These are phyloP conservation scores for Tachysurus fulvidraco DNA, from an alignment of 2,113 vertebrate species.

Conservation along the genomic window DNA sequence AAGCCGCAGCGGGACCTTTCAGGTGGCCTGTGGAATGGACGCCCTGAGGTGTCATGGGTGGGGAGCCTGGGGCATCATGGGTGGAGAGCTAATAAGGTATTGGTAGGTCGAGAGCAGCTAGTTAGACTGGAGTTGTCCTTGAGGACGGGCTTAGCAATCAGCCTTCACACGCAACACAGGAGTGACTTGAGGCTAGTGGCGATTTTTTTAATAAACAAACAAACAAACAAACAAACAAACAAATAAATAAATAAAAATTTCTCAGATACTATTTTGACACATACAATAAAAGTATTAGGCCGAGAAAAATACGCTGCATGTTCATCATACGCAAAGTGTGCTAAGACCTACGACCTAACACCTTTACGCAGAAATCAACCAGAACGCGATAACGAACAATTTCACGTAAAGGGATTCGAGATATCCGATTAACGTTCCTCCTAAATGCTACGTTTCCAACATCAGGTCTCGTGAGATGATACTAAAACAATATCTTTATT, in stretches of 20 bases:
- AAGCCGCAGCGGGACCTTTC: conserved; percentile 13
- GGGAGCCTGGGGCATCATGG: conserved; percentile 13
- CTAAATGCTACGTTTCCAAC: neutral
- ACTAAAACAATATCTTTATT: neutral
- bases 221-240: too few species aligned
- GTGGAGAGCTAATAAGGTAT: conserved; percentile 31
- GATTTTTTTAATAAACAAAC: neutral
- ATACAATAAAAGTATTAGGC: neutral
- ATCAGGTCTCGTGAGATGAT: neutral
- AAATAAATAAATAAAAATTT: neutral
- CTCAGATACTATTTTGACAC: neutral
- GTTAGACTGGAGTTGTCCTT: conserved; percentile 49
- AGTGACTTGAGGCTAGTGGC: neutral
- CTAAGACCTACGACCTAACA: too few species aligned
- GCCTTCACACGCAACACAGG: conserved; percentile 33
- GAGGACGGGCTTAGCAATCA: conserved; percentile 37
- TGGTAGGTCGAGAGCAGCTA: conserved; percentile 32
- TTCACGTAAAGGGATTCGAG: neutral
- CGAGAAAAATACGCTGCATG: neutral
- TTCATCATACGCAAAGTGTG: neutral
- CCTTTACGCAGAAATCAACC: neutral
- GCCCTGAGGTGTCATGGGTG: conserved; percentile 25
- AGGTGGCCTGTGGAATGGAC: conserved; percentile 36
- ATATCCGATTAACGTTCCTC: neutral
- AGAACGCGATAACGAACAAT: neutral